These are phyloP conservation scores for Patiria pectinifera DNA, from an alignment of 53 echinoderm and acorn worm genomes.

Conservation along the genomic window DNA sequence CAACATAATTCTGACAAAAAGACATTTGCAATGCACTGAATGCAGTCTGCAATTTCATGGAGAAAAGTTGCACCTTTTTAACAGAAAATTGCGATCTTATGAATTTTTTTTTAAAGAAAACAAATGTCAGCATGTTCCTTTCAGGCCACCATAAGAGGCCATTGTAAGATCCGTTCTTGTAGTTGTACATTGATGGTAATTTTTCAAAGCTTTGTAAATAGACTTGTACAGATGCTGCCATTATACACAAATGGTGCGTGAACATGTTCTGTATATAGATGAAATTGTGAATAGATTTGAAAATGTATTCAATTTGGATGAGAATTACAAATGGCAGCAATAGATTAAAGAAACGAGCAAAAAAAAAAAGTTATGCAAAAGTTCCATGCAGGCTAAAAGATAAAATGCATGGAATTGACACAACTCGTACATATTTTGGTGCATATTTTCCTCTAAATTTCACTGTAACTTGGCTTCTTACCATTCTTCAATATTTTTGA, in stretches of 20 bases:
- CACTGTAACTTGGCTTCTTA: not conserved
- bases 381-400: not conserved
- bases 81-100: too few relatives aligned
- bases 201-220: constrained; percentile 55
- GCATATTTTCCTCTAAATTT: not conserved
- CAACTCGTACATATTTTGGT: not conserved
- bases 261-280: constrained; percentile 49
- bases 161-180: not conserved
- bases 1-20: too few relatives aligned
- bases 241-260: constrained; percentile 45
- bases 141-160: not conserved
- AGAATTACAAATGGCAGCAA: constrained; percentile 36
- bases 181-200: not conserved
- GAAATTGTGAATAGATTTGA: constrained; percentile 48
- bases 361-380: constrained; percentile 19
- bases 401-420: not conserved
- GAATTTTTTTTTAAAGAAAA: too few relatives aligned
- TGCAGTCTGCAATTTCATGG: too few relatives aligned
- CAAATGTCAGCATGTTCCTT: too few relatives aligned
- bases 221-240: constrained; percentile 50
- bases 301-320: constrained; percentile 50
- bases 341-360: constrained; percentile 22
- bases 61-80: too few relatives aligned
- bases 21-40: too few relatives aligned
- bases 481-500: not conserved